Conservation (phyloP, 1,140 invertebrate species). For the Aporrectodea caliginosa region DNA sequence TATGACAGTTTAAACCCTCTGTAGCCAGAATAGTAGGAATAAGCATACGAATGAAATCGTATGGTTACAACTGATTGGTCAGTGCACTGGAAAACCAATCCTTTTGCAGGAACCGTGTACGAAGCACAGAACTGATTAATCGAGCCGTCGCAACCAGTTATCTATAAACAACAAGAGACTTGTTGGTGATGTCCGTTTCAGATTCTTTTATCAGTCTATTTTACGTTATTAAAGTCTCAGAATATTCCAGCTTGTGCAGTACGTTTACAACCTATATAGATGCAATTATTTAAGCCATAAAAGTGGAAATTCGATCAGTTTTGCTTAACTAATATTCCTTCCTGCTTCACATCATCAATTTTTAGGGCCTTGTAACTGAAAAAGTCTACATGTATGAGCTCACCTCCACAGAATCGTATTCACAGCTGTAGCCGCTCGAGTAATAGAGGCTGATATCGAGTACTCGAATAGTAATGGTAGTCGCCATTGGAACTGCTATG, state of each 20-base stretch:
- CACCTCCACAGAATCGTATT: background rate
- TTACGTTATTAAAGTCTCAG: too few species aligned
- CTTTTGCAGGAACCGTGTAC: background rate
- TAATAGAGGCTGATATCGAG: background rate
- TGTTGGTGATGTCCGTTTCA: too few species aligned
- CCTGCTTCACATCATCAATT: too few species aligned
- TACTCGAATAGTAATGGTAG: background rate
- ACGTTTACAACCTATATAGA: too few species aligned
- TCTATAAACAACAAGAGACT: too few species aligned
- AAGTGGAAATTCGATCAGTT: too few species aligned
- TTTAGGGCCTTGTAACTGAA: too few species aligned
- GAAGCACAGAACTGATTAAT: background rate
- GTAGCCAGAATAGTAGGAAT: background rate
- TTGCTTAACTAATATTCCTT: too few species aligned
- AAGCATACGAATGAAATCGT: background rate
- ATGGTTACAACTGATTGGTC: background rate
- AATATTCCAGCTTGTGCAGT: too few species aligned
- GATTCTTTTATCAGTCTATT: too few species aligned
- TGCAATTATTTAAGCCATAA: too few species aligned
- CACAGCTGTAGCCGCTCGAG: background rate
- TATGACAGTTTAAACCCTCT: background rate
- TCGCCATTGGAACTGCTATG: background rate
- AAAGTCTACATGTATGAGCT: background rate
- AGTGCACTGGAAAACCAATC: background rate
- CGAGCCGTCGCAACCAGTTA: background rate